Percentiles rank a stretch among this genome's conserved stretches.
These are phyloP conservation scores for Acanthosoma haemorrhoidale DNA, from an alignment of 2,888 invertebrate genomes.

Conservation along the genomic window DNA sequence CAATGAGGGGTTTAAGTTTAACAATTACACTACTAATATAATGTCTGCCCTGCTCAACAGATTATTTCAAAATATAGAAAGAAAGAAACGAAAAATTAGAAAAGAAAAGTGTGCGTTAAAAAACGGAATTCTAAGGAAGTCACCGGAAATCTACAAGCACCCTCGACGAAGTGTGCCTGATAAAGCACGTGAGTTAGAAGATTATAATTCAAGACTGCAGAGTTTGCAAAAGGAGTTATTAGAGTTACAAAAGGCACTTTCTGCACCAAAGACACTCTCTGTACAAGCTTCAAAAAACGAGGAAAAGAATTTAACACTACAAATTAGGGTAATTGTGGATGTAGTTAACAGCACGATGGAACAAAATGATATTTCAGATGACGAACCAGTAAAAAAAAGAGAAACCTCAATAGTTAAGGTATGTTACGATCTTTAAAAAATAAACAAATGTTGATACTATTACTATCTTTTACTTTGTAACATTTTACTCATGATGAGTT, in stretches of 20 bases:
- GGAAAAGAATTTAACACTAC: conserved; percentile 20
- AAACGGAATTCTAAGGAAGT: neutral
- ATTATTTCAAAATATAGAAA: neutral
- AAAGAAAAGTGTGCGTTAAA: neutral
- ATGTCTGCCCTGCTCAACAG: no score
- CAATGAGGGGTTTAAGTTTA: no score
- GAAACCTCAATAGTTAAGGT: neutral
- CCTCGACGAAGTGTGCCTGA: neutral
- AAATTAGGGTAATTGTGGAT: conserved; percentile 21
- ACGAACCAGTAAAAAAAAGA: neutral
- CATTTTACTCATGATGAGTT: no score
- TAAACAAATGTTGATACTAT: no score
- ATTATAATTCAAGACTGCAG: neutral
- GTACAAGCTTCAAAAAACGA: neutral
- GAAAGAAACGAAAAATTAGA: neutral
- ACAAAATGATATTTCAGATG: neutral
- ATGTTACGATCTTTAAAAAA: neutral
- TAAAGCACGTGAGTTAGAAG: neutral
- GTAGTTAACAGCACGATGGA: neutral
- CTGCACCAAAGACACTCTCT: neutral
- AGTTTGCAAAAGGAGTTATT: conserved; percentile 11
- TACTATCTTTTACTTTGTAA: no score
- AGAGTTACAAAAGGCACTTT: conserved; percentile 3
- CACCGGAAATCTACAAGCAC: neutral
- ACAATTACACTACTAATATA: no score